These are phyloP conservation scores for Arctia plantaginis DNA, from an alignment of 2,888 invertebrate species.

Conservation along the genomic window DNA sequence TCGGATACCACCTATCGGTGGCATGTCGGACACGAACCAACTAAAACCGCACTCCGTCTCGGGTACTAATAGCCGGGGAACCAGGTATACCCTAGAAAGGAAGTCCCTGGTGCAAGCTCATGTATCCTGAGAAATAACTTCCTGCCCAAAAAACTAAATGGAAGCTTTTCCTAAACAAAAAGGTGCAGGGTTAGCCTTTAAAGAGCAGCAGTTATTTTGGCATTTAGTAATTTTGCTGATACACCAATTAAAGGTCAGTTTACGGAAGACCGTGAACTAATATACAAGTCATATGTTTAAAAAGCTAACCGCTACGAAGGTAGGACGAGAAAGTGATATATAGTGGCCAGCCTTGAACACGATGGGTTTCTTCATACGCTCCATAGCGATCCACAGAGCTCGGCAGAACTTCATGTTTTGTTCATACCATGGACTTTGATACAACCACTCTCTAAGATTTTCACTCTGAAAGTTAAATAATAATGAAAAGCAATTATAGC, in stretches of 20 bases:
- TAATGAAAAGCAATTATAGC: background rate
- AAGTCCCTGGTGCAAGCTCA: too few relatives aligned
- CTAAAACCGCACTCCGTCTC: too few relatives aligned
- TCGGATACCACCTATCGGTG: too few relatives aligned
- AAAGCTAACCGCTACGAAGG: constrained; percentile 80
- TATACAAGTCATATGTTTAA: background rate
- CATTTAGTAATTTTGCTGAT: background rate
- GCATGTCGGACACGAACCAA: too few relatives aligned
- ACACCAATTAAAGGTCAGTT: background rate
- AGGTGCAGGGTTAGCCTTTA: background rate
- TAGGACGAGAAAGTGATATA: constrained; percentile 82
- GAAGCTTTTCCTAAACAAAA: background rate
- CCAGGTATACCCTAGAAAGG: too few relatives aligned
- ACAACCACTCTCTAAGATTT: constrained; percentile 79
- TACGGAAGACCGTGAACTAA: background rate
- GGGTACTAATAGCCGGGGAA: too few relatives aligned
- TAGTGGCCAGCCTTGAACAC: constrained; percentile 84
- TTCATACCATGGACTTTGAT: constrained; percentile 85
- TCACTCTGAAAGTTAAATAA: constrained; percentile 64
- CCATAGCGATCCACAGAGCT: constrained; percentile 80
- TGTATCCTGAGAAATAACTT: background rate
- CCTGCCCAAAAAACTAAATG: background rate
- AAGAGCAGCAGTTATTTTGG: background rate
- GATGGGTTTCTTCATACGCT: constrained; percentile 80
- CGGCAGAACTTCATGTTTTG: constrained; percentile 76